Evolutionary conservation across 2,797 vertebrate genomes (phyloP), one percentile per base, ranked within the genome.

Genomic region (Lepilemur septentrionalis): DNA sequence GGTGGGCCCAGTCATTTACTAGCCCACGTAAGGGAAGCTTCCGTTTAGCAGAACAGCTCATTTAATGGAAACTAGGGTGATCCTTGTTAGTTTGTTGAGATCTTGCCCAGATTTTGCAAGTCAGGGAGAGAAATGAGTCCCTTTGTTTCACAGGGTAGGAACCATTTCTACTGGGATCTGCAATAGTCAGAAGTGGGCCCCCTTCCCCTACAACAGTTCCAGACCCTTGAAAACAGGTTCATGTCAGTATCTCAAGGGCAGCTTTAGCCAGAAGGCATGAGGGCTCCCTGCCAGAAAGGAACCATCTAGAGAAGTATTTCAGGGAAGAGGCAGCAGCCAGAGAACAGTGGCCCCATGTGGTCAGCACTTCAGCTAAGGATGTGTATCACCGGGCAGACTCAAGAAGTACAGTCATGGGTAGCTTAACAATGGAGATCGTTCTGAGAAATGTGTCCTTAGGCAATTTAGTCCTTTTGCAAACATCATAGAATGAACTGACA

Each of bases 81-180:
- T 6, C 25, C 43, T 3, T 30, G 15, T 46, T 61, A 70, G 13
- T 73, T 94, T 11, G 25, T 0, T 69, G 13, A 81, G 57, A 63
- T 75, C 61, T 76, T 93, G 30, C 25, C 89, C n/a, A 82, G 75
- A 82, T 59, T 82, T 61, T 22, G 59, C 20, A 72, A 84, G 84
- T 80, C 25, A 67, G 20, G n/a, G 48, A 82, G 22, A 76, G 38
- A 81, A 38, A 73, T 52, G 30, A 46, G 30, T 57, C 38, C 11
- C 46, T n/a, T 14, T 43, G 7, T 63, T 75, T 70, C 50, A 61
- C 0, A 0, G 50, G 18, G 65, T 46, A 57, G 43, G 63, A 81
- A 73, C 48, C 59, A 12, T 50, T 55, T 91, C 48, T 35, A 9
- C 28, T n/a, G 72, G n/a, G n/a, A 59, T 6, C 52, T 84, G 14